Conservation (phyloP, 2,888 invertebrate genomes). For the Geotrupes spiniger region DNA sequence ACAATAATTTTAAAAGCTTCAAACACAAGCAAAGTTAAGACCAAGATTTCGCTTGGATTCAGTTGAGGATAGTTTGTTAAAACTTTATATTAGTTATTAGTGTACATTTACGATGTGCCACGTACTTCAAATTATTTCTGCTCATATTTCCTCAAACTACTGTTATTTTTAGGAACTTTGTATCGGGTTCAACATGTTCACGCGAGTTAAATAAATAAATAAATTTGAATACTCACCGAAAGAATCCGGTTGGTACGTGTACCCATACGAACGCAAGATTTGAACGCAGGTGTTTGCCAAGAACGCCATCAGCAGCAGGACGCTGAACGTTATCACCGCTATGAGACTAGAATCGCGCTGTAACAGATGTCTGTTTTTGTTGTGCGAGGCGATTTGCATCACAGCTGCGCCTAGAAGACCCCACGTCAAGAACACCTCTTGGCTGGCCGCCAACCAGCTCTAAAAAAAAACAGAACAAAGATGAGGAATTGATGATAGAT, state of each 20-base stretch:
- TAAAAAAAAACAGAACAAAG: conserved; percentile 49
- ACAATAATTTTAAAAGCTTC: too few relatives aligned
- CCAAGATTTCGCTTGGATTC: too few relatives aligned
- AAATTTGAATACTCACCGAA: conserved; percentile 65
- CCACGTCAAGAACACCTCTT: conserved; percentile 88
- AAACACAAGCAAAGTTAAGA: too few relatives aligned
- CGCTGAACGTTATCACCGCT: conserved; percentile 69
- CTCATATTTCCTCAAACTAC: too few relatives aligned
- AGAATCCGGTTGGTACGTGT: conserved; percentile 75
- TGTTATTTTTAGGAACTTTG: too few relatives aligned
- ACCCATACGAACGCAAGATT: conserved; percentile 71
- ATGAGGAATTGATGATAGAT: conserved; percentile 4
- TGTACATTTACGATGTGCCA: too few relatives aligned
- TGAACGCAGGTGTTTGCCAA: conserved; percentile 81
- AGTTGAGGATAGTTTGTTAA: too few relatives aligned
- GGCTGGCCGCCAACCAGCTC: conserved; percentile 87
- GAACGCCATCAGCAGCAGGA: conserved; percentile 73
- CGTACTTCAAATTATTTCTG: too few relatives aligned
- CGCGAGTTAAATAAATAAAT: neutral
- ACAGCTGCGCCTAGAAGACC: conserved; percentile 76
- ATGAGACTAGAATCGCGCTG: conserved; percentile 65
- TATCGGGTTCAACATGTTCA: too few relatives aligned
- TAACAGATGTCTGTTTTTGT: conserved; percentile 64
- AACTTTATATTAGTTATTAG: too few relatives aligned
- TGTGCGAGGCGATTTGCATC: conserved; percentile 78